These are phyloP conservation scores for Brachionus rotundiformis DNA, from an alignment of 1,140 invertebrate genomes.

Conservation along the genomic window DNA sequence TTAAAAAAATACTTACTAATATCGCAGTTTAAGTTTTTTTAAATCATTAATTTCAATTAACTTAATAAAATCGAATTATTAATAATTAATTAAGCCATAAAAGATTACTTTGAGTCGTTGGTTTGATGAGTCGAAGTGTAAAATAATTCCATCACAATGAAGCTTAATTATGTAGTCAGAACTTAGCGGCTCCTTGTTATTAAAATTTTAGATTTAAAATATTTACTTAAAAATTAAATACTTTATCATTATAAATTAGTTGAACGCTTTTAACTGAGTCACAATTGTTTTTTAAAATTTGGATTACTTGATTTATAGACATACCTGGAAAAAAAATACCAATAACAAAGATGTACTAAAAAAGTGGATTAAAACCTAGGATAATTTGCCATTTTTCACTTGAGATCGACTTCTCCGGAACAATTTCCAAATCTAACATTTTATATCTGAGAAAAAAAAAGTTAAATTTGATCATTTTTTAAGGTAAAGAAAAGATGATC, in stretches of 20 bases:
- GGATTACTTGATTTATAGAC: conserved; percentile 49
- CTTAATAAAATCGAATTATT: conserved; percentile 56
- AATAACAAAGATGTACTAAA: background rate
- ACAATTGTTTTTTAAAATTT: conserved; percentile 38
- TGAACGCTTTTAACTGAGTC: conserved; percentile 34
- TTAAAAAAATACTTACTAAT: conserved; percentile 80
- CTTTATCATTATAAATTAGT: conserved; percentile 52
- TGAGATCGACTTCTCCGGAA: conserved; percentile 20
- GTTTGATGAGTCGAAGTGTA: conserved; percentile 45
- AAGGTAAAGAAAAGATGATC: background rate
- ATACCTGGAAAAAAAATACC: conserved; percentile 8
- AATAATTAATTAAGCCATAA: background rate
- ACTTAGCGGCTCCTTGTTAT: conserved; percentile 30
- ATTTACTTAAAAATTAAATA: background rate
- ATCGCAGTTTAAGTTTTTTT: conserved; percentile 91
- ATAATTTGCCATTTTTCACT: conserved; percentile 49
- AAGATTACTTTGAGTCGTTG: conserved; percentile 43
- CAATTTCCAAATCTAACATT: conserved; percentile 50
- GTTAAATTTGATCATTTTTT: background rate
- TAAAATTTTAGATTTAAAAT: background rate
- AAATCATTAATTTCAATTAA: conserved; percentile 95
- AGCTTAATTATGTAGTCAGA: conserved; percentile 45
- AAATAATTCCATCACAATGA: conserved; percentile 26
- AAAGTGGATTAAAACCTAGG: background rate
- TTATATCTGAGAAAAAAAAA: background rate